Base-by-base conservation (phyloP, 2,797 vertebrate genomes). In the Kryptolebias ocellatus region DNA sequence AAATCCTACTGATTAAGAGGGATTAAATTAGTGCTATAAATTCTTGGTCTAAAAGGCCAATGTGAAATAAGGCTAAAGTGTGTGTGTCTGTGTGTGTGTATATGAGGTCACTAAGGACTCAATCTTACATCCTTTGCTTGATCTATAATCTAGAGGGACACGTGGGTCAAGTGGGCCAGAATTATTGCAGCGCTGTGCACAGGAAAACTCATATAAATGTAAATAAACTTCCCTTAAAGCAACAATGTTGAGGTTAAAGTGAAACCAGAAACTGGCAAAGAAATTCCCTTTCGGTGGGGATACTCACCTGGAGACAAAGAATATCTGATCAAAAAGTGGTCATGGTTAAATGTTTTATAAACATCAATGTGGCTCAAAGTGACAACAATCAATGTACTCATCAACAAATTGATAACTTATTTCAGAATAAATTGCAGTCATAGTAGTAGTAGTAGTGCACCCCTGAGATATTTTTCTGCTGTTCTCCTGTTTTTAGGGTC, bases 401-500 rank as follows among this genome's bases (percentile, higher is more conserved):
- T 39, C 37, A 2, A 10, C 9, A 39, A 39, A 39, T 11, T 39
- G 37, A 39, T 11, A 11, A 2, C 9, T 10, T 39, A 39, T 10
- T 39, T 34, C 9, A 34, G 4, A 34, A 3, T 34, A 34, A 34
- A 34, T 9, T 34, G 31, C 31, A 34, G 5, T 10, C 10, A 11
- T 39, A 1, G 10, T 24, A 24, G 20, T 24, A 24, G 20, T 2
- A 24, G 20, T 10, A 11, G 37, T 39, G 8, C 7, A 39, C 11
- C 15, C 15, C 34, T 57, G 7, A 28, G 9, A 3, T 61, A 3
- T 18, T 47, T 60, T 45, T 60, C 8, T 55, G 5, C 12, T 59
- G 4, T 45, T 60, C 8, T 55, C 6, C 12, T 59, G 4, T 56
- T 34, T 66, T 18, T 81, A 99, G 97, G 94, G 97, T 16, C 87